Conservation (phyloP, 2,888 invertebrate genomes). For the Podotricha telesiphe region DNA sequence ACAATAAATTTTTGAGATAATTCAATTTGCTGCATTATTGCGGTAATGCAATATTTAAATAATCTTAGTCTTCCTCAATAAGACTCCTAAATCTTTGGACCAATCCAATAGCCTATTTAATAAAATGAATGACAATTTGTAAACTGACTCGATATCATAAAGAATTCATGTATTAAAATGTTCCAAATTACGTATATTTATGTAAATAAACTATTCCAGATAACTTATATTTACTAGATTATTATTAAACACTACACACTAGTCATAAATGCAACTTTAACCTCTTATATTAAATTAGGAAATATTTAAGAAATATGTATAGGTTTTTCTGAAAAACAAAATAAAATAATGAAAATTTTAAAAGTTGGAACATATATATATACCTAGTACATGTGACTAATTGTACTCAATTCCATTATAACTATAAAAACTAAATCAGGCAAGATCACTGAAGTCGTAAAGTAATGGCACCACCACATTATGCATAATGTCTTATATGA, state of each 20-base stretch:
- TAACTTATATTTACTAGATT: background rate
- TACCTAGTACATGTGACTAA: slow-evolving; percentile 3
- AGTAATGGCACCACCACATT: slow-evolving; percentile 19
- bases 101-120: background rate
- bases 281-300: background rate
- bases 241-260: background rate
- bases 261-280: slow-evolving; percentile 4
- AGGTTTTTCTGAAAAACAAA: background rate
- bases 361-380: background rate
- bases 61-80: background rate
- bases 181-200: background rate
- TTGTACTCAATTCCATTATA: slow-evolving; percentile 4
- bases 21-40: background rate
- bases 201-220: background rate
- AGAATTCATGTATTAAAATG: background rate
- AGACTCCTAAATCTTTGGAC: too few species aligned
- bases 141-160: background rate
- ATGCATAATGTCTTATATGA: slow-evolving; percentile 1
- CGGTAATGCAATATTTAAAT: background rate
- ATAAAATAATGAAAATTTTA: background rate
- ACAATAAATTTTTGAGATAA: background rate
- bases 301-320: background rate
- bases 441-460: slow-evolving; percentile 6
- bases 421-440: slow-evolving; percentile 6
- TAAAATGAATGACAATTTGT: background rate